phyloP scores from a whole-genome alignment of 2,113 vertebrate genomes.

The Cranoglanis bouderius region DNA sequence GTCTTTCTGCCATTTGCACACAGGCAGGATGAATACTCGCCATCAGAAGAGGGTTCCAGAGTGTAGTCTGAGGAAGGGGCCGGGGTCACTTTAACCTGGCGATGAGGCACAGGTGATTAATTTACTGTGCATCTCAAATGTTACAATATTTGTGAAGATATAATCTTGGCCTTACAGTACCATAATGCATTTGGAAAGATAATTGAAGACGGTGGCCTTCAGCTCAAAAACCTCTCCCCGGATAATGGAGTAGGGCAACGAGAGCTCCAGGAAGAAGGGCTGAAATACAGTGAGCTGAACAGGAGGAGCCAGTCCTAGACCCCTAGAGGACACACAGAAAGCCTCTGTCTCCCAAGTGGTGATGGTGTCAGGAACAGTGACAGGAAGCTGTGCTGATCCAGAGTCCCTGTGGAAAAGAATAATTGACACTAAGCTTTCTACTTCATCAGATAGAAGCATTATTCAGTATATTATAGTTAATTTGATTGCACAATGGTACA shows the following conservation, averaged over 20 bases:
- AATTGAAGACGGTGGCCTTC: conserved; percentile 84
- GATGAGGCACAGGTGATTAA: conserved; percentile 45
- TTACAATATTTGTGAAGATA: neutral
- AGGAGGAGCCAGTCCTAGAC: conserved; percentile 80
- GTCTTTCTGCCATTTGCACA: conserved; percentile 69
- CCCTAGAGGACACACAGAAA: conserved; percentile 81
- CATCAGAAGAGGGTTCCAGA: conserved; percentile 61
- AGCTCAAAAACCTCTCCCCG: conserved; percentile 83
- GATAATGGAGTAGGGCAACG: conserved; percentile 84
- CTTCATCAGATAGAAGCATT: neutral
- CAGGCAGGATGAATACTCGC: conserved; percentile 65
- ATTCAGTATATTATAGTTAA: neutral
- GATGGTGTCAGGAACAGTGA: conserved; percentile 83
- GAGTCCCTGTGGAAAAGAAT: conserved; percentile 54
- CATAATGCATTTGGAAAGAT: conserved; percentile 81
- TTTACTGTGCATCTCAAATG: neutral
- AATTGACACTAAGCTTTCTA: neutral
- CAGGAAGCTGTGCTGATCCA: conserved; percentile 60
- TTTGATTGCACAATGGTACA: neutral
- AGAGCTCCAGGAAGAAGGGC: conserved; percentile 87
- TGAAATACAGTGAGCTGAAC: conserved; percentile 77
- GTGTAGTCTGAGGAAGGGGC: conserved; percentile 68
- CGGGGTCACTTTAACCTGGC: conserved; percentile 71
- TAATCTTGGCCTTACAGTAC: conserved; percentile 64
- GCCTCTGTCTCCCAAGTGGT: conserved; percentile 83